phyloP scores from a whole-genome alignment of 2,113 vertebrate genomes.

The Petromus typicus region DNA sequence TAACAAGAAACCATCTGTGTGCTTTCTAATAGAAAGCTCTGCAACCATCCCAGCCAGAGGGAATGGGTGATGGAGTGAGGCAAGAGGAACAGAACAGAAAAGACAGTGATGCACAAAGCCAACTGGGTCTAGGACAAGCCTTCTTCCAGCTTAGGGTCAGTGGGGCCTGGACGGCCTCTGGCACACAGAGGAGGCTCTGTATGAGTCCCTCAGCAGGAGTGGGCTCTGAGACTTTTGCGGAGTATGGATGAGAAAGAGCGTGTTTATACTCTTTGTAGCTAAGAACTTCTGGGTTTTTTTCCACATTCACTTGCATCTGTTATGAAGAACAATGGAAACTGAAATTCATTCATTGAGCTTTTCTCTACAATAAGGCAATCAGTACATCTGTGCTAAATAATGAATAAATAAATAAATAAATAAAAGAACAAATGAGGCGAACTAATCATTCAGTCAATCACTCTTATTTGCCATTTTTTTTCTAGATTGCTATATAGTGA shows the following conservation, averaged over 20 bases:
- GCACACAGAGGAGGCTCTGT: neutral
- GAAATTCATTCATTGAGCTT: neutral
- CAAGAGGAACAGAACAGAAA: neutral
- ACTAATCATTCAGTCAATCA: neutral
- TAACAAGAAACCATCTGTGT: neutral
- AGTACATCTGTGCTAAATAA: neutral
- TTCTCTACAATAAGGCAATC: neutral
- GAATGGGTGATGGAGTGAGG: neutral
- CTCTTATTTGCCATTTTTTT: neutral
- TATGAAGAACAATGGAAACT: conserved; percentile 16
- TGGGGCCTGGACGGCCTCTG: neutral
- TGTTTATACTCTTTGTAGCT: neutral
- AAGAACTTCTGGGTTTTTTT: neutral
- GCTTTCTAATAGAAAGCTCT: neutral
- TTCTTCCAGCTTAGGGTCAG: neutral
- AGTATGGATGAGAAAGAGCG: neutral
- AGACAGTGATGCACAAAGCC: neutral
- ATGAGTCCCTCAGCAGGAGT: neutral
- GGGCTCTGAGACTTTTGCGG: neutral
- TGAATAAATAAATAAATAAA: neutral
- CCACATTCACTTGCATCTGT: neutral
- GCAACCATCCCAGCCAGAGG: neutral
- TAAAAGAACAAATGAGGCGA: neutral
- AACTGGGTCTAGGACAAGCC: neutral
- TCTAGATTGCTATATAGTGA: neutral